Conservation (phyloP, 2,113 vertebrate genomes). For the Lagenorhynchus albirostris region DNA sequence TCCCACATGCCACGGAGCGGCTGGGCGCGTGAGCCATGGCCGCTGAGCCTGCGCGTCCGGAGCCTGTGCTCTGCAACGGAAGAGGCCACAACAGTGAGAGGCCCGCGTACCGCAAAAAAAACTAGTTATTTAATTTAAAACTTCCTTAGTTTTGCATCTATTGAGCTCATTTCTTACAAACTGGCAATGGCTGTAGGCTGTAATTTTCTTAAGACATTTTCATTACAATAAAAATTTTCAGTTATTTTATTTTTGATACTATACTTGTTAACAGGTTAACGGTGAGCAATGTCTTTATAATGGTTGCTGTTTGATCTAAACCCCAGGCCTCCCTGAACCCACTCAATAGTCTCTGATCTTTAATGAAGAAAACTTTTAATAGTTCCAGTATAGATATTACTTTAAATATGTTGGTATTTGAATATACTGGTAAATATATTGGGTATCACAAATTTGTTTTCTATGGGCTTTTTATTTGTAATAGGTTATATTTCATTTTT, state of each 20-base stretch:
- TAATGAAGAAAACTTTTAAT: conserved; percentile 21
- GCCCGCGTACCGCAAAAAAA: too few relatives aligned
- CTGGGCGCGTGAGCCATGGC: too few relatives aligned
- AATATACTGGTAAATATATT: background rate
- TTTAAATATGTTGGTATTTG: background rate
- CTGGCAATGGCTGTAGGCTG: background rate
- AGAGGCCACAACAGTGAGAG: too few relatives aligned
- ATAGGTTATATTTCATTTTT: conserved; percentile 27
- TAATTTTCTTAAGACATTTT: background rate
- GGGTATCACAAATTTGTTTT: background rate
- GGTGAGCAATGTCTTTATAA: background rate
- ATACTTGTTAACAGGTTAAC: background rate
- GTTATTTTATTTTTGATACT: background rate
- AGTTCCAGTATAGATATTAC: background rate
- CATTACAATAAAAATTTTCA: background rate
- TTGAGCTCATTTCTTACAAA: background rate
- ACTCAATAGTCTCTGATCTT: background rate
- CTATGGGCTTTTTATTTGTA: background rate
- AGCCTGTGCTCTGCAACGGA: too few relatives aligned
- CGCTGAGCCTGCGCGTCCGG: too few relatives aligned
- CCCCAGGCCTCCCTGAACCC: background rate
- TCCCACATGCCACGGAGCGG: too few relatives aligned
- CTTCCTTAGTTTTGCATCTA: background rate
- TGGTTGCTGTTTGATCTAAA: background rate
- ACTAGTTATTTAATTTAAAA: background rate